These are phyloP conservation scores for Andrena haemorrhoa DNA, from an alignment of 2,888 invertebrate species.

Conservation along the genomic window DNA sequence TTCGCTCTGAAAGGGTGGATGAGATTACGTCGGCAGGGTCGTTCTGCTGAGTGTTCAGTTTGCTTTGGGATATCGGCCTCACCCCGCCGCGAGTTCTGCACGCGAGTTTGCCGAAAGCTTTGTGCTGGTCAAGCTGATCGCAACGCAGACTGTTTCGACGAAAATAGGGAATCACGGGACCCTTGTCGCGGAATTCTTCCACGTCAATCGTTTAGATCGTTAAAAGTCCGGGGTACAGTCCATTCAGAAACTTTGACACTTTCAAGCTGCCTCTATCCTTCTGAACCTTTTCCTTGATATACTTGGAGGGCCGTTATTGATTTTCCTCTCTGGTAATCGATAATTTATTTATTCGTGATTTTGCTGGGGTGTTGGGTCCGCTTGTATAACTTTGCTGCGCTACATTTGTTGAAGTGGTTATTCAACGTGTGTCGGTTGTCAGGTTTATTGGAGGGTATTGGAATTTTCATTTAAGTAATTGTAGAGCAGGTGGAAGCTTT, in stretches of 20 bases:
- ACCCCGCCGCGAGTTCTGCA: constrained; percentile 31
- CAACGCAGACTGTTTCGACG: constrained; percentile 11
- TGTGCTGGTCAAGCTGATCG: constrained; percentile 61
- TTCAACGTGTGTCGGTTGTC: too few relatives aligned
- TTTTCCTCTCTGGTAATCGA: not conserved
- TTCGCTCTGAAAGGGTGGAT: constrained; percentile 44
- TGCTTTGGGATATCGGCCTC: constrained; percentile 60
- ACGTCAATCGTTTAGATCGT: too few relatives aligned
- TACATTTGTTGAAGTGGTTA: too few relatives aligned
- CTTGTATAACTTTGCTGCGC: too few relatives aligned
- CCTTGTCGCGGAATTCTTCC: constrained; percentile 1
- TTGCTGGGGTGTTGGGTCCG: not conserved
- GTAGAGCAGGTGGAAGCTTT: too few relatives aligned
- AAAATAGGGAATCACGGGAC: constrained; percentile 33
- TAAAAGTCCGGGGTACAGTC: too few relatives aligned
- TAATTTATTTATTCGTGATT: not conserved
- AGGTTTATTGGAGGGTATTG: too few relatives aligned
- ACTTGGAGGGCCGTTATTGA: too few relatives aligned
- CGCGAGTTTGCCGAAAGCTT: constrained; percentile 56
- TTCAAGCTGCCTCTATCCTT: too few relatives aligned
- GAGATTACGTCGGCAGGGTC: constrained; percentile 58
- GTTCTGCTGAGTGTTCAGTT: constrained; percentile 64
- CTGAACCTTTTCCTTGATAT: too few relatives aligned
- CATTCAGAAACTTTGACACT: too few relatives aligned
- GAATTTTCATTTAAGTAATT: too few relatives aligned